Evolutionary conservation across 1,140 invertebrate genomes (phyloP), one percentile per base, ranked within the genome.

Genomic region (Portunus trituberculatus): DNA sequence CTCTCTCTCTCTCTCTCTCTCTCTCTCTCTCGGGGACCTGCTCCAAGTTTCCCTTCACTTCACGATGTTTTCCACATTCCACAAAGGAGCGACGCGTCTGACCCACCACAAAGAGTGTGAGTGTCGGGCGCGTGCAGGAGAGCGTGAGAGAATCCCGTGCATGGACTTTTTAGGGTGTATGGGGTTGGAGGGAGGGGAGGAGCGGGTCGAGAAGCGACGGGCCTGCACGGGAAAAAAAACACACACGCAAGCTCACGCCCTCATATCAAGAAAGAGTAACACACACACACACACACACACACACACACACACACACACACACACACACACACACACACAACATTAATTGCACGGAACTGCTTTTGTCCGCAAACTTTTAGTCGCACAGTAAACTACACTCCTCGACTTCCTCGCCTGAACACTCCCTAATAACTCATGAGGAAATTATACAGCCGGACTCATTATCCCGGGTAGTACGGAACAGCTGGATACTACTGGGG

Each of bases 261-360:
- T 59, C 16, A 0, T 59, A 20, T 59, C 1, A 59, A 12, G 52
- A 76, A 25, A n/a, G n/a, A 59, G 52, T 12, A 12, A n/a, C 67
- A 76, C 20, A n/a, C 16, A 76, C 1, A 76, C 67, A 76, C 67
- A 76, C 67, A 76, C 67, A 76, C 67, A 76, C 67, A 76, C 67
- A 76, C 67, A 76, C 67, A 76, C 67, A 76, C 67, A 76, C 67
- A 76, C 67, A n/a, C 16, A 76, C 1, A 76, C 67, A 76, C 67
- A 76, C 67, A 76, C 67, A 76, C 67, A 76, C 67, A 76, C 67
- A 76, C 67, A 76, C 67, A 76, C 67, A 76, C 67, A 76, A 76
- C 67, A 76, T 76, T 76, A 76, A 76, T 76, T 76, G 67, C 67
- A n/a, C 20, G 20, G 67, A 76, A 76, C n/a, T 76, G 67, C 25